phyloP scores from a whole-genome alignment of 1,140 invertebrate genomes.

The Oedothorax gibbosus region DNA sequence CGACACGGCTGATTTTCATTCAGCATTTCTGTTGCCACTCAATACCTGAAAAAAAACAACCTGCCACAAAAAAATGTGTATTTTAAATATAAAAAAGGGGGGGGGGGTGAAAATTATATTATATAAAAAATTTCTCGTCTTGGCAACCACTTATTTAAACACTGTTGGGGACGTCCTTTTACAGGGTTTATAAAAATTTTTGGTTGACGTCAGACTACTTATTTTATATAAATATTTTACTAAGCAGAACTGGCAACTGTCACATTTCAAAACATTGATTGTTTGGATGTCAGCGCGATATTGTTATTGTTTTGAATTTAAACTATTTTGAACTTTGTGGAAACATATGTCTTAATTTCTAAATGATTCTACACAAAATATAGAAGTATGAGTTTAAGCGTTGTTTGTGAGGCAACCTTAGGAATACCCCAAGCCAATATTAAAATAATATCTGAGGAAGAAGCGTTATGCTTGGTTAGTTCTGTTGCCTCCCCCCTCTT shows the following conservation, averaged over 20 bases:
- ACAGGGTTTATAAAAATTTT: too few relatives aligned
- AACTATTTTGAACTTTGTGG: not conserved
- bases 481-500: constrained; percentile 4
- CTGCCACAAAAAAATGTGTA: too few relatives aligned
- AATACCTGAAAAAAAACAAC: too few relatives aligned
- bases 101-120: too few relatives aligned
- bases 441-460: constrained; percentile 29
- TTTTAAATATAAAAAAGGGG: too few relatives aligned
- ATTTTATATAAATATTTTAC: not conserved
- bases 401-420: not conserved
- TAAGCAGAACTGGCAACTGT: not conserved
- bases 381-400: constrained; percentile 27
- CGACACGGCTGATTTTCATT: too few relatives aligned
- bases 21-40: too few relatives aligned
- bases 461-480: constrained; percentile 56
- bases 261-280: constrained; percentile 23
- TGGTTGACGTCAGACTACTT: not conserved
- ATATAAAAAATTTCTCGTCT: too few relatives aligned
- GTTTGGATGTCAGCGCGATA: constrained; percentile 37
- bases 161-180: too few relatives aligned
- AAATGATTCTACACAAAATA: not conserved
- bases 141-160: too few relatives aligned
- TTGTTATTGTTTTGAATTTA: constrained; percentile 20
- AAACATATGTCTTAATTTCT: not conserved
- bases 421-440: constrained; percentile 27